Evolutionary conservation across 2,113 vertebrate genomes (phyloP).

Genomic region (Cathartes aura): DNA sequence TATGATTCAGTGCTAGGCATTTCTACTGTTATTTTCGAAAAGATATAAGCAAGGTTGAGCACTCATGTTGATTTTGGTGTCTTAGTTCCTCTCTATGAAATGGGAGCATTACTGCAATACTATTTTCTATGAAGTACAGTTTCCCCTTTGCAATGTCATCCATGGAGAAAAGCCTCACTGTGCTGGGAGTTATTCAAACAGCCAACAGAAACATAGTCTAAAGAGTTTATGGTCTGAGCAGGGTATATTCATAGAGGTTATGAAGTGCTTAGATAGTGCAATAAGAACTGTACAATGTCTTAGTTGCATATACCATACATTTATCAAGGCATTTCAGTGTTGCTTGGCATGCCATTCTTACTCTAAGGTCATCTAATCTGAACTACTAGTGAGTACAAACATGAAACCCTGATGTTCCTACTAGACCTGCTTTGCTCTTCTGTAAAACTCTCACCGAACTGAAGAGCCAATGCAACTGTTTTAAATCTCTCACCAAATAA

Average conservation of each 20-base stretch:
- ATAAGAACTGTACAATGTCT: background rate
- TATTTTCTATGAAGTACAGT: background rate
- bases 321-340: background rate
- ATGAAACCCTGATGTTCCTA: background rate
- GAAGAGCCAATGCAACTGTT: background rate
- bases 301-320: background rate
- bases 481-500: background rate
- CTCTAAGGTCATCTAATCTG: background rate
- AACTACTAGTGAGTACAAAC: background rate
- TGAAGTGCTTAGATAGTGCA: background rate
- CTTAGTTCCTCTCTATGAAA: background rate
- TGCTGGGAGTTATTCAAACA: background rate
- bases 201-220: background rate
- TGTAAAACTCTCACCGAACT: background rate
- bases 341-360: background rate
- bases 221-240: background rate
- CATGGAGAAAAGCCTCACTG: background rate
- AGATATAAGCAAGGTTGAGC: background rate
- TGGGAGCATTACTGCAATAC: background rate
- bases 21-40: background rate
- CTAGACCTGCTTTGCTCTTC: background rate
- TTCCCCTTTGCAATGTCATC: background rate
- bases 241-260: background rate
- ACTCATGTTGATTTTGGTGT: background rate
- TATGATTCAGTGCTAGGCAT: background rate